Evolutionary conservation across 2,888 invertebrate species (phyloP).

Genomic region (Clanis bilineata): DNA sequence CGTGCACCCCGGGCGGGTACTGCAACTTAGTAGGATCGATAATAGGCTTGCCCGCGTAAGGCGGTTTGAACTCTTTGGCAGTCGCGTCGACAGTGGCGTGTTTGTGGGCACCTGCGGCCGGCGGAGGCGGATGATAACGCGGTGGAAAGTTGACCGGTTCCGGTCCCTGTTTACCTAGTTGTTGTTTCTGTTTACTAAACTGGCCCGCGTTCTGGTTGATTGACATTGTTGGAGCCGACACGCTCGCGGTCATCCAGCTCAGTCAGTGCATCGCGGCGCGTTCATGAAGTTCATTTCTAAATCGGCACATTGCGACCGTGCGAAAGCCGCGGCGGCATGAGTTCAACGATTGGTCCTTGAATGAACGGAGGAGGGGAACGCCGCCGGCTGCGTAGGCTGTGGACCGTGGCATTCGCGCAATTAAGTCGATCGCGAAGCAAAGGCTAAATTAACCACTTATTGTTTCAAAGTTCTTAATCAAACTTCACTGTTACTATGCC

Average conservation of each 20-base stretch:
- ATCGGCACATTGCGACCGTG: slow-evolving; percentile 51
- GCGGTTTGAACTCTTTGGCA: slow-evolving; percentile 71
- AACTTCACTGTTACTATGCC: slow-evolving; percentile 16
- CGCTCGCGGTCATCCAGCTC: slow-evolving; percentile 55
- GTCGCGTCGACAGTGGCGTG: slow-evolving; percentile 83
- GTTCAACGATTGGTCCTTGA: slow-evolving; percentile 80
- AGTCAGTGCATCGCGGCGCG: slow-evolving; percentile 49
- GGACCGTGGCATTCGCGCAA: slow-evolving; percentile 79
- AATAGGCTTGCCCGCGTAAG: slow-evolving; percentile 61
- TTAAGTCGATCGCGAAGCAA: slow-evolving; percentile 46
- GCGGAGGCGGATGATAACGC: slow-evolving; percentile 90
- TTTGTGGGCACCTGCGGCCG: slow-evolving; percentile 84
- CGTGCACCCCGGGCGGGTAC: slow-evolving; percentile 57
- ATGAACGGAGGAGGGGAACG: slow-evolving; percentile 74
- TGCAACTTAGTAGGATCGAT: slow-evolving; percentile 64
- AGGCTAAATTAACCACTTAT: background rate
- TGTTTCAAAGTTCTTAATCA: background rate
- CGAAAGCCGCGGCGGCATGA: slow-evolving; percentile 62
- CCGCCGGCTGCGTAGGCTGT: slow-evolving; percentile 77
- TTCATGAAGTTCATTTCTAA: slow-evolving; percentile 59
- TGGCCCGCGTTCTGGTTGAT: slow-evolving; percentile 76
- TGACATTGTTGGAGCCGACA: slow-evolving; percentile 71
- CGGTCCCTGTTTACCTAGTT: slow-evolving; percentile 78
- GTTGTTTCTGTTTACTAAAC: slow-evolving; percentile 76
- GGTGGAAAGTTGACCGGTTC: slow-evolving; percentile 85